Evolutionary conservation across 2,888 invertebrate genomes (phyloP).

Genomic region (Monoplex corrugatus): DNA sequence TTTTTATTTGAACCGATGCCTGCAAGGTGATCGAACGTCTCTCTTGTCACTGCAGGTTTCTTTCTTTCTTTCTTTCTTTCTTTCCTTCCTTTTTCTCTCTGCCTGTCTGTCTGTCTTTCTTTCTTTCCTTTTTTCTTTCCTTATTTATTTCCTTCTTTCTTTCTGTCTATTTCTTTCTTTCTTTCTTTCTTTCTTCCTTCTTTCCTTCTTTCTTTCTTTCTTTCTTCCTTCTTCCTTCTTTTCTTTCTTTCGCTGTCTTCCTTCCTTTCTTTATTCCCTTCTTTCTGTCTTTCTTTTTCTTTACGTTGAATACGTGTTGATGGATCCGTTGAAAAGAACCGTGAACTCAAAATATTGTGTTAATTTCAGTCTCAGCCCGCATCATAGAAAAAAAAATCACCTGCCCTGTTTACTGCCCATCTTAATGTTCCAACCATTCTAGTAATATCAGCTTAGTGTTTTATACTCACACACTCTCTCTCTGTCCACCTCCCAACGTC

Average conservation of each 20-base stretch:
- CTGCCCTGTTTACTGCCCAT: background rate
- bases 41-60: background rate
- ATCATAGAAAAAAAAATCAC: background rate
- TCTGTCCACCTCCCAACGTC: too few relatives aligned
- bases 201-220: background rate
- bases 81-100: background rate
- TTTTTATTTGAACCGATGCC: background rate
- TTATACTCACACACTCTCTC: background rate
- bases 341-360: background rate
- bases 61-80: background rate
- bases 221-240: background rate
- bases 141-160: background rate
- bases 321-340: too few relatives aligned
- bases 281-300: background rate
- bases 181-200: background rate
- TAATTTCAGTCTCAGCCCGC: background rate
- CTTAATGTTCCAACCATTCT: background rate
- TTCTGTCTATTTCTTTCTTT: background rate
- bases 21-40: background rate
- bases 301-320: too few relatives aligned
- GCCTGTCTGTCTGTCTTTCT: background rate
- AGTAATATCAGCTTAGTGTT: background rate
- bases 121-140: background rate
- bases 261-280: background rate
- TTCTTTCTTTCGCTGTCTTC: background rate